Percentiles rank a stretch among this genome's conserved stretches.
Conservation (phyloP, 2,797 vertebrate genomes). For the Labeo calbasu region DNA sequence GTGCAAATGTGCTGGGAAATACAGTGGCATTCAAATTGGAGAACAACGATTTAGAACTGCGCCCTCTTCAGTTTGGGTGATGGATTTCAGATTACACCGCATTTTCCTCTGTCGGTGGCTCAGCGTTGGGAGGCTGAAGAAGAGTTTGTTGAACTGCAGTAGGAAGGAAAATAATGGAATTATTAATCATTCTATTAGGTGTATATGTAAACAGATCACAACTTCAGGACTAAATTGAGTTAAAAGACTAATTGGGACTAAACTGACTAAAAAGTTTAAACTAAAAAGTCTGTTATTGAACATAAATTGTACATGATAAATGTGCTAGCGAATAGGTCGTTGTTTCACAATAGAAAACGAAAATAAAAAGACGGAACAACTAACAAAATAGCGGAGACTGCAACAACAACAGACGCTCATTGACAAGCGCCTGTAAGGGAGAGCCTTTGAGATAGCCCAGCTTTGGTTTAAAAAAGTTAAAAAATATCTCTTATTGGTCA, state of each 20-base stretch:
- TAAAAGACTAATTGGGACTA: no score
- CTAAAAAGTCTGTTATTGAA: not conserved
- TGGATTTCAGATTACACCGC: slow-evolving; percentile 63
- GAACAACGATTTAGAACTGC: slow-evolving; percentile 14
- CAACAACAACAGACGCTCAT: no score
- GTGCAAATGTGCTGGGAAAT: slow-evolving; percentile 50
- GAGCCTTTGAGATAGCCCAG: no score
- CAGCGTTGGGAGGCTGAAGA: slow-evolving; percentile 80
- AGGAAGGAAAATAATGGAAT: not conserved
- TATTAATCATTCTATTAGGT: not conserved
- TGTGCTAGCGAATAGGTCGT: not conserved
- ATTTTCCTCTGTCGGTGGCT: slow-evolving; percentile 78
- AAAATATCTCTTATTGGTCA: no score
- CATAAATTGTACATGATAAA: not conserved
- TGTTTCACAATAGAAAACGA: no score
- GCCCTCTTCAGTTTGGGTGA: slow-evolving; percentile 38
- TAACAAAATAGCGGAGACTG: no score
- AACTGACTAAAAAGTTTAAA: not conserved
- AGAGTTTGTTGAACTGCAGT: slow-evolving; percentile 85
- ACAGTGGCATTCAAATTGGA: slow-evolving; percentile 53
- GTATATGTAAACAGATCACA: not conserved
- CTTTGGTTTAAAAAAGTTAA: no score
- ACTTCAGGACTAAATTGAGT: no score
- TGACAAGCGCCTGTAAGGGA: no score
- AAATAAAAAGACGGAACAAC: no score